Percentiles rank a stretch among this genome's conserved stretches.
Conservation (phyloP, 2,797 vertebrate genomes). For the Chelon labrosus region DNA sequence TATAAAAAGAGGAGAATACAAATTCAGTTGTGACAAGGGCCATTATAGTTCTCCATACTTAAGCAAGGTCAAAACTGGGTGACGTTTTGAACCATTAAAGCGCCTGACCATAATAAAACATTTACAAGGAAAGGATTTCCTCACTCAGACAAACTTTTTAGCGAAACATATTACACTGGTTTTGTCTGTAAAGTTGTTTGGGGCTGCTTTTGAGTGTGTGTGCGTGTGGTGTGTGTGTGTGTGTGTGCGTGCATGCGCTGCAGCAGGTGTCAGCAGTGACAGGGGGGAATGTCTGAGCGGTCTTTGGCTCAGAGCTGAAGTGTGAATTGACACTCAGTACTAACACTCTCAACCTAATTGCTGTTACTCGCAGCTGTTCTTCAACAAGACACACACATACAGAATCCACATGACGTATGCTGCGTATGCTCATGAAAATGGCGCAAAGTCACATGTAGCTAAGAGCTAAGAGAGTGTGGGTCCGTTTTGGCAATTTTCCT, state of each 20-base stretch:
- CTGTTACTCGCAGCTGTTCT: constrained; percentile 58
- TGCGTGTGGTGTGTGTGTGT: not conserved
- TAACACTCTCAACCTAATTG: constrained; percentile 59
- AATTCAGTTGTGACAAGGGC: no score
- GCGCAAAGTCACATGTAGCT: constrained; percentile 20
- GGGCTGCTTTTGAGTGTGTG: not conserved
- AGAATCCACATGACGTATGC: not conserved
- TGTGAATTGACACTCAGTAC: constrained; percentile 62
- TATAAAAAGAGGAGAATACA: no score
- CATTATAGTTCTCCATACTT: no score
- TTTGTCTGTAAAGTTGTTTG: no score
- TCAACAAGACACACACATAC: constrained; percentile 17
- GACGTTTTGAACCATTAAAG: no score
- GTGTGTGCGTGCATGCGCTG: constrained; percentile 1
- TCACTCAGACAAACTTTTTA: no score
- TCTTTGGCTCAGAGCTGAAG: constrained; percentile 46
- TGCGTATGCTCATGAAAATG: constrained; percentile 31
- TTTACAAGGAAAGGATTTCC: no score
- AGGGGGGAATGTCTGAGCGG: constrained; percentile 33
- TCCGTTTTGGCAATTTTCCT: not conserved
- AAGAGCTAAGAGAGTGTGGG: not conserved
- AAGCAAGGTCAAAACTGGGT: no score
- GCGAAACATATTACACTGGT: no score
- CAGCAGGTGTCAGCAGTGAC: constrained; percentile 48
- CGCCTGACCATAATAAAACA: no score